Base-by-base conservation (phyloP, 2,888 invertebrate species). In the Resseliella maxima region DNA sequence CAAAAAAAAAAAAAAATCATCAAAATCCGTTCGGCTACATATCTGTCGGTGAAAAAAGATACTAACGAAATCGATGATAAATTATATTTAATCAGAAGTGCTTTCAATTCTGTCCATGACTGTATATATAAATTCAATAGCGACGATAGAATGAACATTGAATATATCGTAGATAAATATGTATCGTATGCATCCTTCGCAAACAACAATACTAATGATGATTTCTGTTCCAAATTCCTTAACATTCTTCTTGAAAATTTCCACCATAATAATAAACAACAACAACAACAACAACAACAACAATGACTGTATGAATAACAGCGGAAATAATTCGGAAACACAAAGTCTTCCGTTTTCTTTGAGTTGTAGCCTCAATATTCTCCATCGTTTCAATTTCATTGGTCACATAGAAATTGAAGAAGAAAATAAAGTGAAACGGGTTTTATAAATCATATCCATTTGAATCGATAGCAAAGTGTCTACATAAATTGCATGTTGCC, bases 391-490 rank as follows among this genome's bases (percentile, higher is more conserved):
- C 50, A 21, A 50, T 18, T 50, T 50, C 50, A 50, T 50, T 59
- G 59, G 59, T 59, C 59, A 59, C 59, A 59, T 24, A n/a, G n/a
- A n/a, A 24, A 59, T 59, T 59, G 46, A 12, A 8, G 6, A 41
- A 41, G 12, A 12, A 41, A 41, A 41, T 5, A 50, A 18, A 50
- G n/a, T 12, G 24, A 24, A 59, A 1, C 24, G 24, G n/a, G n/a
- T 6, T 59, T 59, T 24, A 59, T 59, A 59, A 59, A 59, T 59
- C 24, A 59, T 59, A 59, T 8, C n/a, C 59, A 59, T 59, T 59
- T 24, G 24, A 59, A 59, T 59, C 59, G 59, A 59, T 59, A 59
- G 24, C 59, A 24, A 59, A 50, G 24, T 59, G 59, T 59, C 24
- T 59, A 59, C 59, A 24, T 59, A 59, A 59, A 59, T 59, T 59